phyloP scores from a whole-genome alignment of 2,113 vertebrate species.

The Eonycteris spelaea region DNA sequence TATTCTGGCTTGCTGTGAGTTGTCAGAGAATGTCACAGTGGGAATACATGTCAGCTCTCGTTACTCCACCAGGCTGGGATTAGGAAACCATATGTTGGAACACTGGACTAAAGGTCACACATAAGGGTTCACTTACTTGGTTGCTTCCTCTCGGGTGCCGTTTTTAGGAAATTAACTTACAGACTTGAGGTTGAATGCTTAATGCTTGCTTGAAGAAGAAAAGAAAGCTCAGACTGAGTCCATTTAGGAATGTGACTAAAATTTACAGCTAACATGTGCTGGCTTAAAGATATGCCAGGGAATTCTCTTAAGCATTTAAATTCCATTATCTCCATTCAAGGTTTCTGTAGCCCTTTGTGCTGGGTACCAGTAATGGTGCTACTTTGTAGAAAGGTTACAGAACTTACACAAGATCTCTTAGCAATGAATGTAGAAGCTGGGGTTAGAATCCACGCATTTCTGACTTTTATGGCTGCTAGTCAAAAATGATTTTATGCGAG shows the following conservation, averaged over 20 bases:
- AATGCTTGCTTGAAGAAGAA: not conserved
- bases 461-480: not conserved
- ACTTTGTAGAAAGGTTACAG: not conserved
- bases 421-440: not conserved
- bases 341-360: not conserved
- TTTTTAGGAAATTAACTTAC: not conserved
- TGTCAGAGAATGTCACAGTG: conserved; percentile 34
- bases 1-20: not conserved
- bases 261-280: not conserved
- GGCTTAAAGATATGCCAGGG: not conserved
- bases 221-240: not conserved
- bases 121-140: not conserved
- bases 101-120: conserved; percentile 38
- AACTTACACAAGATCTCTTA: not conserved
- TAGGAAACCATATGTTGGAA: conserved; percentile 38
- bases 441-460: not conserved
- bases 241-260: not conserved
- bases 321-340: not conserved
- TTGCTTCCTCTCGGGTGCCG: not conserved
- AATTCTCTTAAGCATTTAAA: not conserved
- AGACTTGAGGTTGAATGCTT: not conserved
- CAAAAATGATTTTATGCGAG: not conserved
- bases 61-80: not conserved
- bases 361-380: not conserved
- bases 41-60: conserved; percentile 26